phyloP scores from a whole-genome alignment of 2,113 vertebrate genomes.

The Hippolais icterina region DNA sequence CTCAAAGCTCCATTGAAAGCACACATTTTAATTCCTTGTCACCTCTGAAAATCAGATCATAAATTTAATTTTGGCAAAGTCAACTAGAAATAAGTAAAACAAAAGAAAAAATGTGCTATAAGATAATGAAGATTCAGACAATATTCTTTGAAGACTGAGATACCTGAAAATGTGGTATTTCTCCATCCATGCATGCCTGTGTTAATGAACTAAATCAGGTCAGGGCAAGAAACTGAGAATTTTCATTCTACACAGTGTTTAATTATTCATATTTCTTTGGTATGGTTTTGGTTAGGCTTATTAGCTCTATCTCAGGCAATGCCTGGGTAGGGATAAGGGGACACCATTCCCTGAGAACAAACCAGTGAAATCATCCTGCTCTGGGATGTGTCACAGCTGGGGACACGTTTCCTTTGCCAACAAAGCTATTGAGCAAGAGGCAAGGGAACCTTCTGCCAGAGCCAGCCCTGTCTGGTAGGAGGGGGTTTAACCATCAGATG shows the following conservation, averaged over 20 bases:
- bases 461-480: neutral
- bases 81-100: neutral
- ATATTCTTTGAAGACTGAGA: neutral
- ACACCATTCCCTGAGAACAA: neutral
- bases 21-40: neutral
- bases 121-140: neutral
- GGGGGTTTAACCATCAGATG: accelerated
- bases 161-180: neutral
- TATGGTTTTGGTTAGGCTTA: neutral
- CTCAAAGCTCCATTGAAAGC: neutral
- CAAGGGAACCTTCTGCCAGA: neutral
- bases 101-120: neutral
- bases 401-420: neutral
- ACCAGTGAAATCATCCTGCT: neutral
- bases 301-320: neutral
- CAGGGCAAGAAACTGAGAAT: neutral
- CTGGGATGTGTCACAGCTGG: neutral
- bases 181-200: neutral
- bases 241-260: neutral
- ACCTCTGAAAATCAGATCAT: neutral
- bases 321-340: neutral
- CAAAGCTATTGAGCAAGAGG: accelerated
- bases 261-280: neutral
- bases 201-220: neutral
- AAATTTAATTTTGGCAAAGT: neutral